Conservation (phyloP, 2,113 vertebrate species). For the Grus americana region DNA sequence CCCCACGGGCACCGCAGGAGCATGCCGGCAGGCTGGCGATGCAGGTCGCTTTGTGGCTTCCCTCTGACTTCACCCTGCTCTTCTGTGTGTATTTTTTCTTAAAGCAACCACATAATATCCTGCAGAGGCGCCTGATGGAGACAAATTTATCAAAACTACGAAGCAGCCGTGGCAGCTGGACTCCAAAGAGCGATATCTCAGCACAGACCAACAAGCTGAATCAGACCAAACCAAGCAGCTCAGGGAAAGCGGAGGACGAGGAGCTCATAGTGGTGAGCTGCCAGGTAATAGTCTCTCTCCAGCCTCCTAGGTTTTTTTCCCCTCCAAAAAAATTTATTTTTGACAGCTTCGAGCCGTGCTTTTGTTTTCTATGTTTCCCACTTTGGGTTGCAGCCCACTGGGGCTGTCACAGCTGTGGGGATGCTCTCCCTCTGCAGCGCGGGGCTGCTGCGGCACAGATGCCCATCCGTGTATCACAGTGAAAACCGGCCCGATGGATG, state of each 20-base stretch:
- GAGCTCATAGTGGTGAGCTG: constrained; percentile 81
- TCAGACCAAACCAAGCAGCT: constrained; percentile 66
- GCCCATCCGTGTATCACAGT: background rate
- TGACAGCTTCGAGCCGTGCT: background rate
- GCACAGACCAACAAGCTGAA: constrained; percentile 62
- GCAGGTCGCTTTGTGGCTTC: background rate
- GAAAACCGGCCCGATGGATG: background rate
- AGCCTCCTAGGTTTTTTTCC: rapidly evolving
- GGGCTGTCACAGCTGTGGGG: background rate
- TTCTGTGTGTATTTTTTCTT: background rate
- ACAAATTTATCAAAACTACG: constrained; percentile 81
- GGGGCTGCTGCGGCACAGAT: background rate
- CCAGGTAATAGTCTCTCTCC: constrained; percentile 73
- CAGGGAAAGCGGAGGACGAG: constrained; percentile 70
- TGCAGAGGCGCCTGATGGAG: constrained; percentile 88
- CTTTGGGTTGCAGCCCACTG: rapidly evolving
- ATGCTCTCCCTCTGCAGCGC: background rate
- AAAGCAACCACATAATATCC: constrained; percentile 89
- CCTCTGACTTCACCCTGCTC: background rate
- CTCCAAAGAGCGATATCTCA: constrained; percentile 60
- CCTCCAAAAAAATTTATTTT: background rate
- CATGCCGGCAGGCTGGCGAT: background rate
- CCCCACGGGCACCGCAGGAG: background rate
- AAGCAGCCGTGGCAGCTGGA: constrained; percentile 69
- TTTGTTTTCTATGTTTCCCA: background rate